phyloP scores from a whole-genome alignment of 2,113 vertebrate genomes.

The Brienomyrus brachyistius region DNA sequence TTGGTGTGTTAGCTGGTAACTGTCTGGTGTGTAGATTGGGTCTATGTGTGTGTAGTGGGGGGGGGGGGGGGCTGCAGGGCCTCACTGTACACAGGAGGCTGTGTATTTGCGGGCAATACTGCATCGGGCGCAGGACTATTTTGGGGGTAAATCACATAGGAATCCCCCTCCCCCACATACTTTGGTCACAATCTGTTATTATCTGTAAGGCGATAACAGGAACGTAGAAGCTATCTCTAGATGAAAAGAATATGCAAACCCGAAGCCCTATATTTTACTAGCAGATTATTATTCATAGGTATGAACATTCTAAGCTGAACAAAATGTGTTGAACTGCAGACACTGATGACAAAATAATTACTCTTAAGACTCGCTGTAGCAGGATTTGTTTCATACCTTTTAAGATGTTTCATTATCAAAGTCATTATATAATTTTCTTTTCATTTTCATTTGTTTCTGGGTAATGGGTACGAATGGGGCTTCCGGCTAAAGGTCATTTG shows the following conservation, averaged over 20 bases:
- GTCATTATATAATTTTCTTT: constrained; percentile 7
- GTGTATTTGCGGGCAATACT: constrained; percentile 28
- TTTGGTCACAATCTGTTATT: constrained; percentile 27
- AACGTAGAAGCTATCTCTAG: constrained; percentile 27
- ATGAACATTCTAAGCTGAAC: constrained; percentile 3
- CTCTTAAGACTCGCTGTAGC: background rate
- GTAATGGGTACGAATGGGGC: background rate
- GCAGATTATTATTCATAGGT: constrained; percentile 1
- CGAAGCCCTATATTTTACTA: constrained; percentile 18
- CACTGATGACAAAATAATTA: constrained; percentile 14
- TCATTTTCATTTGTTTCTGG: background rate
- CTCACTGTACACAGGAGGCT: constrained; percentile 23
- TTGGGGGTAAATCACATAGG: constrained; percentile 30
- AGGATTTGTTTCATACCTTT: background rate
- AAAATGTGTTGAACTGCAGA: constrained; percentile 1
- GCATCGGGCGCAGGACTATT: constrained; percentile 35
- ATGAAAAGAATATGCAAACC: constrained; percentile 26
- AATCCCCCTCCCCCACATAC: constrained; percentile 3
- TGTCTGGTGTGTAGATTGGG: background rate
- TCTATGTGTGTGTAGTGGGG: background rate
- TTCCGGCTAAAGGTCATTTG: background rate
- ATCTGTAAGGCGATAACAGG: constrained; percentile 32
- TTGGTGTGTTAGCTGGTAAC: background rate
- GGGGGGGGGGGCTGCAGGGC: background rate
- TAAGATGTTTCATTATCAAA: background rate